Conservation (phyloP, 2,113 vertebrate genomes). For the Halcyon senegalensis region DNA sequence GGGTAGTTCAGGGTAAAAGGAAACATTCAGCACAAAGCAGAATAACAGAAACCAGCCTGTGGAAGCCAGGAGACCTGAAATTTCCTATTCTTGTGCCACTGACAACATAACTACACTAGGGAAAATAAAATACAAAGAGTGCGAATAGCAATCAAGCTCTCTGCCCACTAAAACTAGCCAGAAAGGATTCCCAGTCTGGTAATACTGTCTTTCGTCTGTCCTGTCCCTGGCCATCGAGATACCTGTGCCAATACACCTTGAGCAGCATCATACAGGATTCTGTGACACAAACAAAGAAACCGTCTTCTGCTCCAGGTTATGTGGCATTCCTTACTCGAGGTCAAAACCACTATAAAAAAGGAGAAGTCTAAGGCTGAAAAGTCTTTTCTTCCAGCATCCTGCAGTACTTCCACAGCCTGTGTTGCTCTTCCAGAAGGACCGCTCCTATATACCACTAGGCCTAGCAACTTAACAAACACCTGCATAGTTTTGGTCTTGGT, state of each 20-base stretch:
- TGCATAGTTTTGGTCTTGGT: background rate
- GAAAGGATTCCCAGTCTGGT: background rate
- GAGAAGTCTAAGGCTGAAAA: background rate
- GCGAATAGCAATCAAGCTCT: background rate
- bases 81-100: background rate
- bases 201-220: accelerated
- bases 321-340: background rate
- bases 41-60: background rate
- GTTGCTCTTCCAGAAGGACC: background rate
- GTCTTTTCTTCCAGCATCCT: background rate
- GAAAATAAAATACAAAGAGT: background rate
- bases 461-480: background rate
- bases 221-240: background rate
- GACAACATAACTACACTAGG: background rate
- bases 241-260: background rate
- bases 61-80: background rate
- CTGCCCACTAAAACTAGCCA: background rate
- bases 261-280: background rate
- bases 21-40: background rate
- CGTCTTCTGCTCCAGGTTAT: background rate
- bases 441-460: background rate
- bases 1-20: background rate
- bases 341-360: background rate
- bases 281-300: background rate
- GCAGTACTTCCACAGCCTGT: background rate